A percentile compares a stretch with the other conserved stretches of the same genome.
These are phyloP conservation scores for Cantharis flavilabris DNA, from an alignment of 2,888 invertebrate species.

Conservation along the genomic window DNA sequence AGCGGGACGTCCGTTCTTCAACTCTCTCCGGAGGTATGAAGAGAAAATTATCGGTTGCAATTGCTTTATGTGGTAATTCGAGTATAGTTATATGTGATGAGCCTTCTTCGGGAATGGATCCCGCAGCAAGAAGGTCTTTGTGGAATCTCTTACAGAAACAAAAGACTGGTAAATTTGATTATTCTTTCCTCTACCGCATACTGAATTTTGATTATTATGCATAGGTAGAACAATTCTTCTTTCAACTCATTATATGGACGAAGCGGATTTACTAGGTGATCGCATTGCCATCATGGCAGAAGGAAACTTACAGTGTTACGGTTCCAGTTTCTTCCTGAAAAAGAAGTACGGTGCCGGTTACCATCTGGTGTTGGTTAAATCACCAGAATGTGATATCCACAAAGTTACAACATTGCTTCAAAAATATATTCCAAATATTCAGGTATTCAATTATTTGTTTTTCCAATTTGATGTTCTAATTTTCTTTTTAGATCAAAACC, in stretches of 20 bases:
- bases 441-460: conserved; percentile 24
- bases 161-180: conserved; percentile 58
- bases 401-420: conserved; percentile 65
- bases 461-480: not conserved
- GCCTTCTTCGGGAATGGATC: conserved; percentile 87
- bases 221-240: conserved; percentile 77
- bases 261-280: conserved; percentile 86
- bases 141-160: conserved; percentile 81
- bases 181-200: not conserved
- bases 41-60: conserved; percentile 74
- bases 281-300: conserved; percentile 86
- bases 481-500: conserved; percentile 59
- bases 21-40: conserved; percentile 80
- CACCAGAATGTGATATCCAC: conserved; percentile 56
- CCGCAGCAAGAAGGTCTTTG: conserved; percentile 80
- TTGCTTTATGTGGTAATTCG: conserved; percentile 76
- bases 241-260: conserved; percentile 90
- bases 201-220: not conserved
- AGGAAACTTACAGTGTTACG: conserved; percentile 79
- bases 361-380: conserved; percentile 72
- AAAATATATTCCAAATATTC: conserved; percentile 67
- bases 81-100: conserved; percentile 76
- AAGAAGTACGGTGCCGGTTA: conserved; percentile 86
- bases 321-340: conserved; percentile 81
- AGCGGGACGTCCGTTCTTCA: conserved; percentile 60